These are phyloP conservation scores for Siniperca undulata DNA, from an alignment of 2,797 vertebrate species.

Conservation along the genomic window DNA sequence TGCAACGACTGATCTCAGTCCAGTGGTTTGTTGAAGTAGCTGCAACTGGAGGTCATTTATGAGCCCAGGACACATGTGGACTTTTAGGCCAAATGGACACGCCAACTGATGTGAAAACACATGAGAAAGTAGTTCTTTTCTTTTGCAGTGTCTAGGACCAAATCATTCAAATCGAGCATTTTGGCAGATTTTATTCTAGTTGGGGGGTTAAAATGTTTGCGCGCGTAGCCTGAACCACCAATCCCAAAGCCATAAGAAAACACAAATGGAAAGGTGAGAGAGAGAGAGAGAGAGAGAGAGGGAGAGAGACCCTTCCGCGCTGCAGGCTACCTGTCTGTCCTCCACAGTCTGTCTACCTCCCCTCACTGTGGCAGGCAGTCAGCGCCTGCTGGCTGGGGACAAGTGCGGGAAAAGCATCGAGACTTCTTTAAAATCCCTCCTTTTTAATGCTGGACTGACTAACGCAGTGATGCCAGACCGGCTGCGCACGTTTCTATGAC, in stretches of 20 bases:
- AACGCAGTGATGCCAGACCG: constrained; percentile 37
- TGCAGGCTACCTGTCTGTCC: constrained; percentile 47
- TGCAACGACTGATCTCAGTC: not conserved
- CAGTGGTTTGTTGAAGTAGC: constrained; percentile 19
- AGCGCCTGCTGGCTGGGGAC: not conserved
- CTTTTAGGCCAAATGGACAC: not conserved
- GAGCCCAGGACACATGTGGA: not conserved
- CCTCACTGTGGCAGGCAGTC: not conserved
- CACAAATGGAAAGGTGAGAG: not conserved
- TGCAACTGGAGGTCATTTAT: not conserved
- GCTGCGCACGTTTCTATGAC: not conserved
- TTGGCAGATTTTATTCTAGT: not conserved
- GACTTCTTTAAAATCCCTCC: not conserved
- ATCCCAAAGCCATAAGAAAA: not conserved
- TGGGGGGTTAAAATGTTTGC: not conserved
- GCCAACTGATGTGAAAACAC: not conserved
- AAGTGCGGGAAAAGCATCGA: not conserved
- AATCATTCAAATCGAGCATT: not conserved
- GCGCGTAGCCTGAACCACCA: constrained; percentile 24
- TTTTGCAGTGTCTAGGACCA: not conserved
- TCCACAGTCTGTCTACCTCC: constrained; percentile 2
- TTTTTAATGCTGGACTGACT: not conserved
- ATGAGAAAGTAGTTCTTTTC: accelerated
- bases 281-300: constrained; percentile 14
- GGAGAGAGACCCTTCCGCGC: not conserved